Conservation (phyloP, 2,113 vertebrate species). For the Stictonetta naevosa region DNA sequence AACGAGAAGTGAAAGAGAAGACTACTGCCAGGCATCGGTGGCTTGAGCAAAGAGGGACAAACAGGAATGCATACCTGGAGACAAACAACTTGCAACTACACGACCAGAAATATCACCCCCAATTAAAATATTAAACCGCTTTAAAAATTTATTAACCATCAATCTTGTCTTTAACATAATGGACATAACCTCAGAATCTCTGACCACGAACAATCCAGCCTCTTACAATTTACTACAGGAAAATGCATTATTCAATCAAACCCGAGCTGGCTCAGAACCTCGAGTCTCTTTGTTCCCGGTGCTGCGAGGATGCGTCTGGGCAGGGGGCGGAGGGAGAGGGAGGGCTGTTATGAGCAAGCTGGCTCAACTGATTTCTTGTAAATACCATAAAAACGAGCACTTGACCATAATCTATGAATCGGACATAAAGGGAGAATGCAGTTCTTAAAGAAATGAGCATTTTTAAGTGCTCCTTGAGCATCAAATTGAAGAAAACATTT, state of each 20-base stretch:
- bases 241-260: slow-evolving; percentile 12
- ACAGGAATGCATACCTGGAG: rapidly evolving
- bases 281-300: slow-evolving; percentile 27
- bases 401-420: slow-evolving; percentile 37
- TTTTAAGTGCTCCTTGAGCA: slow-evolving; percentile 30
- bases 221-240: neutral
- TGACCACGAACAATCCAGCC: neutral
- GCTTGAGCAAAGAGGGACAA: neutral
- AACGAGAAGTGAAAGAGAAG: neutral
- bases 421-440: slow-evolving; percentile 30
- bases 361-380: slow-evolving; percentile 33
- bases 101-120: neutral
- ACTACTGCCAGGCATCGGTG: neutral
- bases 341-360: neutral
- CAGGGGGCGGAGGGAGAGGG: neutral
- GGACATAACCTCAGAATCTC: neutral
- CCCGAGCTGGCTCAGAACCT: neutral
- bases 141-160: neutral
- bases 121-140: neutral
- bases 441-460: slow-evolving; percentile 4
- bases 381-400: slow-evolving; percentile 54
- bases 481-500: slow-evolving; percentile 43
- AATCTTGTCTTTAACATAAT: neutral
- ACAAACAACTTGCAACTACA: neutral
- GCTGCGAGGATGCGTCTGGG: neutral